Evolutionary conservation across 2,797 vertebrate genomes (phyloP), one percentile per base, ranked within the genome.

Genomic region (Cossypha dichroa): DNA sequence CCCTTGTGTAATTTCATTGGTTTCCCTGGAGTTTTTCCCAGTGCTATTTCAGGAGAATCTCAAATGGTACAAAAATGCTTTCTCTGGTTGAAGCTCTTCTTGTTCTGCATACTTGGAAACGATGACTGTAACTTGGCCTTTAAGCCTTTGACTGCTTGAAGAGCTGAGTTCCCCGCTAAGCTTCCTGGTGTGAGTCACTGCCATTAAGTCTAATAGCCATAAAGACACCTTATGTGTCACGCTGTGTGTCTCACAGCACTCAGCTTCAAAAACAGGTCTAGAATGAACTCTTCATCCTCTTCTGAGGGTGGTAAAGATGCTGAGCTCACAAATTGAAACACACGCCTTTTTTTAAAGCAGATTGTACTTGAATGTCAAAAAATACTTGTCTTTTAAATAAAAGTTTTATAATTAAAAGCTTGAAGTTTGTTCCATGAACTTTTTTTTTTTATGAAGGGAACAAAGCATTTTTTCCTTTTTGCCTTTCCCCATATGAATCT

Each of bases 11-110:
- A 89, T 85, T 93, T 90, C 52, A 26, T 31, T 88, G 78, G 46
- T 48, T 89, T 87, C 88, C 70, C 84, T 92, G 55, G 67, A 94
- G 48, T 52, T 91, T 82, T 87, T 94, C 84, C 58, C 29, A 33
- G 51, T 46, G 48, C 52, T 89, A 67, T 96, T 94, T 95, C 52
- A 80, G 67, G 68, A 74, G 26, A 49, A 73, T 89, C 63, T 87
- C 67, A 77, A 87, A 70, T 49, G 64, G 19, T 60, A 34, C 64
- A 70, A 69, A 92, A 92, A 79, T 66, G 17, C 48, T 72, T 76
- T 89, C 70, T 68, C 43, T 87, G 33, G 43, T 66, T 29, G 38
- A 34, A 60, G 54, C 33, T 66, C 28, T 74, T 43, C 72, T 41
- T 76, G 34, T 67, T 74, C 68, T 85, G 64, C 29, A 13, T 56